Evolutionary conservation across 1,140 invertebrate genomes (phyloP).

Genomic region (Aradophagus sp.): DNA sequence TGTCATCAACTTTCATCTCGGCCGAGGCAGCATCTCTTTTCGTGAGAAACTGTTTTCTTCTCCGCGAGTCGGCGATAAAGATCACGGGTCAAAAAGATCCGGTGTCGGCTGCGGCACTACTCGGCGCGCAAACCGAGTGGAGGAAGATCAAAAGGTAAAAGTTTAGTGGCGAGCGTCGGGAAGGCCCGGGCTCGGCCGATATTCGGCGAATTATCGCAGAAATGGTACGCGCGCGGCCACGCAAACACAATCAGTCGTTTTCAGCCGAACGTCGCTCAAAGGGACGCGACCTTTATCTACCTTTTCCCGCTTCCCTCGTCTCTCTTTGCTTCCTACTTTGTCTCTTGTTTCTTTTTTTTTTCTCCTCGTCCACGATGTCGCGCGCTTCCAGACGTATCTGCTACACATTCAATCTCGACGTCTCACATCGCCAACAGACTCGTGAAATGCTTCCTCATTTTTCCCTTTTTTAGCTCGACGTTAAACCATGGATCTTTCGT

Average conservation of each 20-base stretch:
- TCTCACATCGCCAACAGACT: too few relatives aligned
- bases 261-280: slow-evolving; percentile 4
- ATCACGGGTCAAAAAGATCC: slow-evolving; percentile 55
- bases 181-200: slow-evolving; percentile 12
- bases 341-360: too few relatives aligned
- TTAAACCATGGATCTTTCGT: too few relatives aligned
- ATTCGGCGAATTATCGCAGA: slow-evolving; percentile 21
- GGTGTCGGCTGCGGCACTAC: slow-evolving; percentile 44
- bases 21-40: slow-evolving; percentile 45
- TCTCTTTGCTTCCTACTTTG: neutral
- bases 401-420: too few relatives aligned
- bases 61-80: slow-evolving; percentile 47
- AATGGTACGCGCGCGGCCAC: slow-evolving; percentile 12
- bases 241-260: slow-evolving; percentile 6
- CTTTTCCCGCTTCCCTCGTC: too few relatives aligned
- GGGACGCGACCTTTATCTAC: neutral
- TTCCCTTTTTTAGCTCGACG: too few relatives aligned
- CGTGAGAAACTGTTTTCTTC: slow-evolving; percentile 55
- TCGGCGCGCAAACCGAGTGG: slow-evolving; percentile 22
- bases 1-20: slow-evolving; percentile 55
- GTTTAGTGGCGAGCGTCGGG: slow-evolving; percentile 12
- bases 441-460: too few relatives aligned
- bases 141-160: slow-evolving; percentile 51
- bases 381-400: too few relatives aligned
- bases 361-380: too few relatives aligned